Percentiles rank a stretch among this genome's conserved stretches.
phyloP scores from a whole-genome alignment of 2,888 invertebrate genomes.

The Pseudanteris insignis region DNA sequence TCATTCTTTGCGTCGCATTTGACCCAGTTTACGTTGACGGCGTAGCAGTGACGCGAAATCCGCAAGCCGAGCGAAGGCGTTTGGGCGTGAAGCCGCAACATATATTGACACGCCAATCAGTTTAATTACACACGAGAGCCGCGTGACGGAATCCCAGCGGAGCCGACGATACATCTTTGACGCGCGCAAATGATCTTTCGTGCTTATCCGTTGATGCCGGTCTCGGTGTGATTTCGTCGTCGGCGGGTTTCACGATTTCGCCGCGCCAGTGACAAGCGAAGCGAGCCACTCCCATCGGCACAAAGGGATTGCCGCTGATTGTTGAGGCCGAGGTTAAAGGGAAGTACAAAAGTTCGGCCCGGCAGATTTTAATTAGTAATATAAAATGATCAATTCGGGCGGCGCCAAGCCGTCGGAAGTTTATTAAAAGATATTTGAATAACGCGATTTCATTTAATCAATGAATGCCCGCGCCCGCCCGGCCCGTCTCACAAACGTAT shows the following conservation, averaged over 20 bases:
- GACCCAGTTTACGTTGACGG: too few relatives aligned
- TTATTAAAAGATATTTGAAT: slow-evolving; percentile 41
- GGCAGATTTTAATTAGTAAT: slow-evolving; percentile 30
- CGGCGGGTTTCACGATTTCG: slow-evolving; percentile 5
- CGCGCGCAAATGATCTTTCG: slow-evolving; percentile 18
- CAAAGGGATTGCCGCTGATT: slow-evolving; percentile 19
- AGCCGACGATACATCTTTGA: slow-evolving; percentile 15
- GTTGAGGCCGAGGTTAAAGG: slow-evolving; percentile 11
- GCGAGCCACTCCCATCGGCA: slow-evolving; percentile 4
- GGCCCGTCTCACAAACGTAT: slow-evolving; percentile 23
- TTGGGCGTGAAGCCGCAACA: too few relatives aligned
- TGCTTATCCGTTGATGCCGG: slow-evolving; percentile 15
- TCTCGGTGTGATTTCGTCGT: slow-evolving; percentile 7
- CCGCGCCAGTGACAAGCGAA: slow-evolving; percentile 1
- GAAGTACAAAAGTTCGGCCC: slow-evolving; percentile 22
- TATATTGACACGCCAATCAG: too few relatives aligned
- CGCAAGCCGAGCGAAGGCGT: too few relatives aligned
- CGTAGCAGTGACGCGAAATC: too few relatives aligned
- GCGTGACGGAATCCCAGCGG: too few relatives aligned
- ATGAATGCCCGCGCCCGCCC: slow-evolving; percentile 7
- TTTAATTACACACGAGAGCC: not conserved
- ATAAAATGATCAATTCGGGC: slow-evolving; percentile 26
- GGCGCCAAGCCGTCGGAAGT: slow-evolving; percentile 11
- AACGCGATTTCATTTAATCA: slow-evolving; percentile 34
- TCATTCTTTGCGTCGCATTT: too few relatives aligned